phyloP scores from a whole-genome alignment of 2,797 vertebrate genomes.

The Saxicola maurus region DNA sequence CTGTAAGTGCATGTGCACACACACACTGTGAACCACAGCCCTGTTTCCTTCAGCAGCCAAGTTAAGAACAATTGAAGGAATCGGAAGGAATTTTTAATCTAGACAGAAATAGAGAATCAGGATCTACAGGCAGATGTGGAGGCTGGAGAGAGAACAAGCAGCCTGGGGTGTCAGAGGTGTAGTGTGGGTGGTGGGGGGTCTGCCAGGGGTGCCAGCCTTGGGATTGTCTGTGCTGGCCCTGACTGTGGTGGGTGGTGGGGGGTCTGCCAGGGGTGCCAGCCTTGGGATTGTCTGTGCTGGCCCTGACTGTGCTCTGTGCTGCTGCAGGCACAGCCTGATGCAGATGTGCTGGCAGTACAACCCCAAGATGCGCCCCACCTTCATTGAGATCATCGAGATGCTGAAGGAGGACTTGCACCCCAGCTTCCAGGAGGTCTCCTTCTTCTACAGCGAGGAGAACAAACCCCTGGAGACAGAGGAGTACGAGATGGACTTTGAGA shows the following conservation, averaged over 20 bases:
- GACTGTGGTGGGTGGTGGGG: neutral
- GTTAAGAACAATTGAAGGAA: conserved; percentile 44
- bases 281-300: neutral
- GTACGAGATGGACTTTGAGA: conserved; percentile 94
- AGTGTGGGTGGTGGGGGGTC: neutral
- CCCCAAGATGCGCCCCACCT: conserved; percentile 93
- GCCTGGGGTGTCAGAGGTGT: rapidly evolving
- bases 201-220: neutral
- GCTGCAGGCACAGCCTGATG: conserved; percentile 87
- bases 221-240: neutral
- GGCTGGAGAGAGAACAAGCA: neutral
- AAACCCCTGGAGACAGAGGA: conserved; percentile 91
- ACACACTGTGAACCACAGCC: neutral
- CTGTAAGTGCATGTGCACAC: rapidly evolving
- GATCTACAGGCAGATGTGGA: neutral
- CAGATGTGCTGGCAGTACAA: conserved; percentile 99
- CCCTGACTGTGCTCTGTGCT: neutral
- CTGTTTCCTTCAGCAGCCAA: neutral
- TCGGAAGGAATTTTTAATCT: conserved; percentile 19
- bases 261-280: neutral
- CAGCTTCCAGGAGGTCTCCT: conserved; percentile 90
- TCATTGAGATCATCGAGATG: conserved; percentile 93
- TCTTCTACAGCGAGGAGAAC: conserved; percentile 98
- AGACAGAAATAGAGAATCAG: conserved; percentile 26
- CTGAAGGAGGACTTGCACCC: conserved; percentile 91